Evolutionary conservation across 1,140 invertebrate species (phyloP), one percentile per base, ranked within the genome.

Genomic region (Anastrepha obliqua): DNA sequence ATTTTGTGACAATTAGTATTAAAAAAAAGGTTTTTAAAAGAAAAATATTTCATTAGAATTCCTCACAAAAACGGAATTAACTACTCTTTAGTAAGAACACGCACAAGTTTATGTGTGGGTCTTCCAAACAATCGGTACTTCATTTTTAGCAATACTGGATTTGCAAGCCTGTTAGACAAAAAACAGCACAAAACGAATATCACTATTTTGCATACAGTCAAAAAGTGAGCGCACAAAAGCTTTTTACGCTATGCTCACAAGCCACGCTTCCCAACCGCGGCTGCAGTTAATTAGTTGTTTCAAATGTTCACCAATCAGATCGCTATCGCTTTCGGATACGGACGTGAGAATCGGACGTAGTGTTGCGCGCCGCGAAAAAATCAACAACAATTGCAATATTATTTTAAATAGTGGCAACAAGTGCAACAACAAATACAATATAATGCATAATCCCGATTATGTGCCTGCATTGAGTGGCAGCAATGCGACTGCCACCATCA

Each of bases 271-370:
- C 11, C 9, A 17, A 47, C 44, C 5, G 47, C 51, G n/a, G 4
- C n/a, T 9, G 9, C 47, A 20, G 5, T 55, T 55, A 81, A 17
- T 81, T 55, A 81, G 47, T 81, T 29, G 9, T 20, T 29, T 58
- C 47, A 51, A 58, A 29, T 4, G n/a, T 81, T 81, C 74, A 2
- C 17, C 74, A 81, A 81, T 81, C 74, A 81, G 74, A 55, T 81
- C 47, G 47, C 47, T 81, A 55, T 81, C 74, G 74, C 74, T 20
- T 20, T 29, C 74, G 51, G 47, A 20, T 55, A 29, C 74, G 74
- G 47, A 55, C 74, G 47, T 29, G 3, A 55, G 44, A 5, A 81
- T 20, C n/a, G n/a, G 60, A 62, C 15, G 1, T 62, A 62, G n/a
- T 15, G 60, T 55, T 13, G 60, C 60, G 9, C 15, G 60, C 15